Conservation (phyloP, 2,888 invertebrate genomes). For the Desoria tigrina region DNA sequence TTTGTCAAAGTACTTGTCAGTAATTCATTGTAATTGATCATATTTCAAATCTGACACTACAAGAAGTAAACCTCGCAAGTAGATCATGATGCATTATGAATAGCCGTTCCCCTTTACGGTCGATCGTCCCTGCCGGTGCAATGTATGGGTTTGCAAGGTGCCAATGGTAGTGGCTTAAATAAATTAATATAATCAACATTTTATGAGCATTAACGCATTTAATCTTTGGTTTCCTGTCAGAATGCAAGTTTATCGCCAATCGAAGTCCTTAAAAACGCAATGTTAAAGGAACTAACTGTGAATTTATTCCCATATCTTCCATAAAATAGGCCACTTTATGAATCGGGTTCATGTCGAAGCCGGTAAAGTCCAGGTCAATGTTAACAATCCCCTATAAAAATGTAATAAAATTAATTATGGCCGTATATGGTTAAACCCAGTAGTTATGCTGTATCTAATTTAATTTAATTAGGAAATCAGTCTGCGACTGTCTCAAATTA, state of each 20-base stretch:
- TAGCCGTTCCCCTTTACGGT: constrained; percentile 66
- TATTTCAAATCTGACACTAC: constrained; percentile 18
- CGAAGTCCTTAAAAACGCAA: background rate
- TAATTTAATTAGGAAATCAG: too few species aligned
- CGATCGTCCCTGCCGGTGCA: constrained; percentile 57
- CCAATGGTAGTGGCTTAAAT: constrained; percentile 92
- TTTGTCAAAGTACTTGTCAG: too few species aligned
- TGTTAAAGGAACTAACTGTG: background rate
- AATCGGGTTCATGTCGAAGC: constrained; percentile 3
- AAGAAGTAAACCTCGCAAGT: constrained; percentile 24
- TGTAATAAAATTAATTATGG: too few species aligned
- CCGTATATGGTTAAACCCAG: too few species aligned
- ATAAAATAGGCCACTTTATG: constrained; percentile 12
- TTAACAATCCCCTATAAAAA: background rate
- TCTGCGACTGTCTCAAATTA: too few species aligned
- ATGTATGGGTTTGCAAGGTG: constrained; percentile 82
- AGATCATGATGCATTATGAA: constrained; percentile 29
- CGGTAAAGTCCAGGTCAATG: background rate
- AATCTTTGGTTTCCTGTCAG: too few species aligned
- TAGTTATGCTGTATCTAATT: too few species aligned
- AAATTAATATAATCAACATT: too few species aligned
- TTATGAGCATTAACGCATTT: too few species aligned
- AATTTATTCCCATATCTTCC: constrained; percentile 14
- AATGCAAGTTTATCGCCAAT: background rate
- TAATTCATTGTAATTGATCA: background rate